phyloP scores from a whole-genome alignment of 2,888 invertebrate genomes.

The Bhutanitis thaidina region DNA sequence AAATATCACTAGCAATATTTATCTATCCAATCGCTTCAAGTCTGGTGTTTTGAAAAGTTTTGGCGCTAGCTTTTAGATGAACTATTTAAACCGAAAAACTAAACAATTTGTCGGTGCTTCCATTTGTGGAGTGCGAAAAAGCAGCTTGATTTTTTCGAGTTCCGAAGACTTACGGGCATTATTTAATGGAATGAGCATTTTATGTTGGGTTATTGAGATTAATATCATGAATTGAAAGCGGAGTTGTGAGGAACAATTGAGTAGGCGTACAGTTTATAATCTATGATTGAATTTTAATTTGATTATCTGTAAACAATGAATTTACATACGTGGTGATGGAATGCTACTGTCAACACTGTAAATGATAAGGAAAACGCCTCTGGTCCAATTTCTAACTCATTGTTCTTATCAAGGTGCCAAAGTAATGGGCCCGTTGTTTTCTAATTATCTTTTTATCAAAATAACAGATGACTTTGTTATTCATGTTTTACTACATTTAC shows the following conservation, averaged over 20 bases:
- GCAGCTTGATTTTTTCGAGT: neutral
- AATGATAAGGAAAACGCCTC: neutral
- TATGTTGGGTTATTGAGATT: too few relatives aligned
- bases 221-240: too few relatives aligned
- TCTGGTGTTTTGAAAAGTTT: constrained; percentile 15
- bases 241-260: too few relatives aligned
- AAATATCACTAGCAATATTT: constrained; percentile 25
- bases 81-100: neutral
- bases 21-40: constrained; percentile 12
- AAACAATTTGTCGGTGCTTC: constrained; percentile 54
- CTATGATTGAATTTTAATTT: too few relatives aligned
- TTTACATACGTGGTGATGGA: too few relatives aligned
- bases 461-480: too few relatives aligned
- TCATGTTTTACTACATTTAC: too few relatives aligned
- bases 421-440: neutral
- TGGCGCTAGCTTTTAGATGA: constrained; percentile 21
- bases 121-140: constrained; percentile 50
- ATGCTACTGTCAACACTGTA: neutral
- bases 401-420: neutral
- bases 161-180: constrained; percentile 3
- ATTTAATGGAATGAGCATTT: too few relatives aligned
- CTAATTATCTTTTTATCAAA: too few relatives aligned
- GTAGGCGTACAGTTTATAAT: too few relatives aligned
- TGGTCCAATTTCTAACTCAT: neutral
- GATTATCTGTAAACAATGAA: neutral